A percentile compares a stretch with the other conserved stretches of the same genome.
Conservation (phyloP, 2,888 invertebrate genomes). For the Spilarctia lutea region DNA sequence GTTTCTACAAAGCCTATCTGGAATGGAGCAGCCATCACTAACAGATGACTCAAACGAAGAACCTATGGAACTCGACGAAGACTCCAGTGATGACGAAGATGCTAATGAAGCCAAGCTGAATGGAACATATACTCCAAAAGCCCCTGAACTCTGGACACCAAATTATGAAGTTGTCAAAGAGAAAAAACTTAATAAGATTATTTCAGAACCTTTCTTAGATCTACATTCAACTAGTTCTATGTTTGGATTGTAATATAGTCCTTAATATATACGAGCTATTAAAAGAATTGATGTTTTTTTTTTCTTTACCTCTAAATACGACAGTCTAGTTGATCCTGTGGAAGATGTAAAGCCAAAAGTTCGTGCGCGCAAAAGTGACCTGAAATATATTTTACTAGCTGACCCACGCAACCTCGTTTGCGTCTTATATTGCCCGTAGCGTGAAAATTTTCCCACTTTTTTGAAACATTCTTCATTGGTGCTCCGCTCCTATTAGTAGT, state of each 20-base stretch:
- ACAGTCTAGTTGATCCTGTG: neutral
- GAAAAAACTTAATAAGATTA: conserved; percentile 76
- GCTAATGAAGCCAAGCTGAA: conserved; percentile 49
- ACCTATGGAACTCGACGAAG: conserved; percentile 61
- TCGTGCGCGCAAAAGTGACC: no score
- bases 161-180: conserved; percentile 81
- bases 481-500: no score
- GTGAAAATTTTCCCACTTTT: no score
- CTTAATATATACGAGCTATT: neutral
- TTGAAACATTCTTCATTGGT: no score
- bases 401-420: no score
- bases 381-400: no score
- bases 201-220: conserved; percentile 69
- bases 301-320: neutral
- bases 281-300: neutral
- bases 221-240: conserved; percentile 64
- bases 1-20: conserved; percentile 77
- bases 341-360: no score
- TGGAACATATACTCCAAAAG: conserved; percentile 58
- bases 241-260: conserved; percentile 59
- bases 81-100: conserved; percentile 74
- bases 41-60: conserved; percentile 51
- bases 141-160: conserved; percentile 73
- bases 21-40: conserved; percentile 61
- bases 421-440: no score